Percentiles rank a stretch among this genome's conserved stretches.
Conservation (phyloP, 92 coral and sea anemone species). For the Micromussa lordhowensis region DNA sequence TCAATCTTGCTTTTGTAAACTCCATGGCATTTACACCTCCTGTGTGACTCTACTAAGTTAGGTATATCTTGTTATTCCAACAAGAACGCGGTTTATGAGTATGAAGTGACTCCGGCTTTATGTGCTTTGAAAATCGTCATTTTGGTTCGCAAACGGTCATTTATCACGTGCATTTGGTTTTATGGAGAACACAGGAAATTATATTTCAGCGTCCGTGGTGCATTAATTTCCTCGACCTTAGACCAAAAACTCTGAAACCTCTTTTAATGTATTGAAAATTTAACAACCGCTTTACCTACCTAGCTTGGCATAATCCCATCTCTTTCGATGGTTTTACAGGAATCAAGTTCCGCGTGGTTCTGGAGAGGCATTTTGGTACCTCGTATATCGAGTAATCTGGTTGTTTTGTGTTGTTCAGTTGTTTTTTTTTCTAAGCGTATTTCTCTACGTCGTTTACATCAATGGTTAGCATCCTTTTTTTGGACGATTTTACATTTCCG, state of each 20-base stretch:
- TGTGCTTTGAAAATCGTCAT: not conserved
- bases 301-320: no score
- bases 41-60: not conserved
- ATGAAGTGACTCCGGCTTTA: not conserved
- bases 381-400: not conserved
- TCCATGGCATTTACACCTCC: not conserved
- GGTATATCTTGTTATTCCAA: not conserved
- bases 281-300: not conserved
- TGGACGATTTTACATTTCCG: not conserved
- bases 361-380: not conserved
- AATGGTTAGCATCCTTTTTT: not conserved
- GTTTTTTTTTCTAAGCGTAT: not conserved
- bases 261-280: no score
- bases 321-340: no score
- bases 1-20: slow-evolving; percentile 1
- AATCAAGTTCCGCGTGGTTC: not conserved
- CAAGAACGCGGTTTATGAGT: not conserved
- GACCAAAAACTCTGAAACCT: not conserved
- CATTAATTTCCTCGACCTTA: not conserved
- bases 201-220: not conserved
- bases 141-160: not conserved
- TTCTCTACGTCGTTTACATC: not conserved
- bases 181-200: not conserved
- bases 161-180: not conserved
- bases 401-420: not conserved